Conservation (phyloP, 2,797 vertebrate genomes). For the Sebastes hopkinsi region DNA sequence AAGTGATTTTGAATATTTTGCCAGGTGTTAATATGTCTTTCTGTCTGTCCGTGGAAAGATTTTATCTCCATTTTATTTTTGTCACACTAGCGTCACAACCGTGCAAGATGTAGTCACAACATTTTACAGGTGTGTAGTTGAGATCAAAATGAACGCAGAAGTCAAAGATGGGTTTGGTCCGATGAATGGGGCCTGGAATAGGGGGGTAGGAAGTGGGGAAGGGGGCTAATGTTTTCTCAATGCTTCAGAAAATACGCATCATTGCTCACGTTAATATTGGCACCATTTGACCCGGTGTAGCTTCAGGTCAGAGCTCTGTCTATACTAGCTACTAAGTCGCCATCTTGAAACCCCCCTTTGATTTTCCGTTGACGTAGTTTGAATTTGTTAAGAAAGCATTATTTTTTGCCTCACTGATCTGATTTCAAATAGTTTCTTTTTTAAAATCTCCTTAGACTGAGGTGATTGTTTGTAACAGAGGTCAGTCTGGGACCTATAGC, state of each 20-base stretch:
- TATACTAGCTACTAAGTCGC: not conserved
- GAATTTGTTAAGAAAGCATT: not conserved
- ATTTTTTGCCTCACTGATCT: not conserved
- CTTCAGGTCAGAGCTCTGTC: not conserved
- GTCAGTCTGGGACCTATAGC: conserved; percentile 32
- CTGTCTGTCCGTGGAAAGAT: not conserved
- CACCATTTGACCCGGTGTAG: not conserved
- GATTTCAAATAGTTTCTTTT: conserved; percentile 1
- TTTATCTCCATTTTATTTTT: not conserved
- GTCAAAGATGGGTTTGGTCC: not conserved
- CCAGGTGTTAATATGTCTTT: too few relatives aligned
- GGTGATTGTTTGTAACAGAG: conserved; percentile 28
- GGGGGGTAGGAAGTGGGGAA: not conserved
- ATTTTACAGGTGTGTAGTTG: not conserved
- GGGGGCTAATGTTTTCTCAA: too few relatives aligned
- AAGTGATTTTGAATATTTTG: not conserved
- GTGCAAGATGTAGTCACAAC: not conserved
- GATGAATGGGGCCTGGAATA: too few relatives aligned
- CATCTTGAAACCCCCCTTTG: not conserved
- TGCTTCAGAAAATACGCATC: not conserved
- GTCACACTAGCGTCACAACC: not conserved
- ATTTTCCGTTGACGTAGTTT: too few relatives aligned
- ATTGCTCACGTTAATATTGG: not conserved
- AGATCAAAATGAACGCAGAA: not conserved
- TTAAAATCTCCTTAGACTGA: conserved; percentile 13